A percentile compares a stretch with the other conserved stretches of the same genome.
Evolutionary conservation across 2,113 vertebrate species (phyloP).

Genomic region (Myxocyprinus asiaticus): DNA sequence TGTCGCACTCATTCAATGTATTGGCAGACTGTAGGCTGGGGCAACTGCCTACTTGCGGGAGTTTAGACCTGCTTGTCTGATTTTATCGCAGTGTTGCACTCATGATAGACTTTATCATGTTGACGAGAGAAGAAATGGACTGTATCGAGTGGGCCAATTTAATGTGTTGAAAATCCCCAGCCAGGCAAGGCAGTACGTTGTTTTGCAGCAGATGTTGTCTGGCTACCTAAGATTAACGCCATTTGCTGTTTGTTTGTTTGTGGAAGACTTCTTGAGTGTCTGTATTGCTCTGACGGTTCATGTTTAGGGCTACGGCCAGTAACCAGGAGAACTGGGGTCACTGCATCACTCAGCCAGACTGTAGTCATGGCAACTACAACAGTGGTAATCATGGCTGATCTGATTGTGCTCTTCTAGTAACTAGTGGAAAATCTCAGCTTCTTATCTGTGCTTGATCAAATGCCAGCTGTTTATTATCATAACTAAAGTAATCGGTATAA

Average conservation of each 20-base stretch:
- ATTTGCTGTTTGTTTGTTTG: slow-evolving; percentile 49
- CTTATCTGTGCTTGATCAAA: slow-evolving; percentile 6
- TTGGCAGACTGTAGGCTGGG: not conserved
- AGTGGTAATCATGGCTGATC: slow-evolving; percentile 50
- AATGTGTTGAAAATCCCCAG: slow-evolving; percentile 53
- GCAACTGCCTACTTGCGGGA: not conserved
- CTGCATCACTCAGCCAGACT: slow-evolving; percentile 34
- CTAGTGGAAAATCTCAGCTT: not conserved
- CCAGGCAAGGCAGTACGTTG: slow-evolving; percentile 47
- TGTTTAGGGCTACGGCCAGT: slow-evolving; percentile 45
- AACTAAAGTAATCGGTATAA: not conserved
- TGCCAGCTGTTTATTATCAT: slow-evolving; percentile 8
- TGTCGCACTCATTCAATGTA: not conserved
- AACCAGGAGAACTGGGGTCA: slow-evolving; percentile 60
- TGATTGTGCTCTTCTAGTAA: slow-evolving; percentile 15
- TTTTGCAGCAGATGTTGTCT: slow-evolving; percentile 55
- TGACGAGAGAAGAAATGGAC: slow-evolving; percentile 58
- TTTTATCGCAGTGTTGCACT: not conserved
- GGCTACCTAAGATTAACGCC: slow-evolving; percentile 40
- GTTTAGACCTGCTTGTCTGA: not conserved
- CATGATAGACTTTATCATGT: slow-evolving; percentile 43
- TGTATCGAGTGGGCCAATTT: slow-evolving; percentile 49
- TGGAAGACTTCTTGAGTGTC: slow-evolving; percentile 37
- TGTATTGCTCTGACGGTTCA: slow-evolving; percentile 55
- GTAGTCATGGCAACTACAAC: slow-evolving; percentile 53